Conservation (phyloP, 2,113 vertebrate species). For the Anoplopoma fimbria region DNA sequence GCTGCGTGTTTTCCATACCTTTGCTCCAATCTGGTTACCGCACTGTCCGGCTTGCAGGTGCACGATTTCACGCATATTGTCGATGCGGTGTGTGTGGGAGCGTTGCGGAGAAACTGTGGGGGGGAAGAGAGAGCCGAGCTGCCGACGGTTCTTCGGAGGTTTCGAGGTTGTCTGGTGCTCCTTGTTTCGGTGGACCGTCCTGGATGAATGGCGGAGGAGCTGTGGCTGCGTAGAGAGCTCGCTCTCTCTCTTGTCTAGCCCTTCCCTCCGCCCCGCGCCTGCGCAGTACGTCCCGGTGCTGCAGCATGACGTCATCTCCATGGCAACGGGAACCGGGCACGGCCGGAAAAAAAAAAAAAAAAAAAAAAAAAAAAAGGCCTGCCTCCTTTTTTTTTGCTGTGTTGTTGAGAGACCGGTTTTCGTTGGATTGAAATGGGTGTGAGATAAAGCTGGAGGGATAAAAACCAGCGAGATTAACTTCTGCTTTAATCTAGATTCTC, state of each 20-base stretch:
- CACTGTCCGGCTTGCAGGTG: constrained; percentile 80
- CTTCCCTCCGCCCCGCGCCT: constrained; percentile 35
- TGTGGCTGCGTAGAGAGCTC: not conserved
- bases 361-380: no score
- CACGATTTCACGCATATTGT: constrained; percentile 80
- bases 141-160: not conserved
- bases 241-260: constrained; percentile 23
- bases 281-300: constrained; percentile 60
- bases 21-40: constrained; percentile 80
- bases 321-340: constrained; percentile 68
- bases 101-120: not conserved
- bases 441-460: not conserved
- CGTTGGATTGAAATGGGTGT: not conserved
- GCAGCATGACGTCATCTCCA: constrained; percentile 79
- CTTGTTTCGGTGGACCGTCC: constrained; percentile 14
- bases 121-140: not conserved
- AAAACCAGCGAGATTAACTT: not conserved
- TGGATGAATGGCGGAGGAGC: constrained; percentile 57
- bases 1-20: constrained; percentile 52
- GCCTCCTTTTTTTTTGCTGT: no score
- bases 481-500: not conserved
- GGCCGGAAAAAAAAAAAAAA: no score
- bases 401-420: not conserved
- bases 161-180: constrained; percentile 23
- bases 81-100: not conserved